Base-by-base conservation (phyloP, 2,888 invertebrate genomes). In the Tillus elongatus region DNA sequence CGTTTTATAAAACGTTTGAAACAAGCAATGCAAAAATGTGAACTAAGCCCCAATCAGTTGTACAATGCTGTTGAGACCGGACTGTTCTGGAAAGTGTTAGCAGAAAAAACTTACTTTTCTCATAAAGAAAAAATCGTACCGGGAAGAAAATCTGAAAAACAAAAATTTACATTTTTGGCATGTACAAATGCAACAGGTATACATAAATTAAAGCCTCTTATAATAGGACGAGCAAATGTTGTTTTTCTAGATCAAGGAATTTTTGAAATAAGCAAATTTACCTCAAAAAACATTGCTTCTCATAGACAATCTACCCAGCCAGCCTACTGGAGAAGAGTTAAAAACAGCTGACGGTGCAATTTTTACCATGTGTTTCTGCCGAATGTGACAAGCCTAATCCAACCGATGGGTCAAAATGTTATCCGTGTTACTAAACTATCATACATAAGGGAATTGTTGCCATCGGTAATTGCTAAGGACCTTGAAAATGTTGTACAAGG, bases 21-120 rank as follows among this genome's bases (percentile, higher is more conserved):
- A 19, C 11, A 24, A 24, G 14, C 12, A 40, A 40, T 4, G 26
- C 33, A 29, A 29, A 40, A 14, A 15, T 30, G 31, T n/a, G 35
- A 32, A 28, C 30, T 39, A 13, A 41, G 11, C 15, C 30, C 34
- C 24, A 9, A 40, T 14, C 45, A 46, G 37, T 15, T 46, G 6
- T 45, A 40, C 24, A 47, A 47, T 36, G 44, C 44, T 11, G 42
- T 44, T 35, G 46, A 49, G 27, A 41, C 44, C 6, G 40, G 41
- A 4, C 36, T 47, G 30, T 43, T 36, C 33, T 47, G 46, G 42
- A 39, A 42, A 39, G 26, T 47, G 6, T 28, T 46, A 14, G 46
- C 46, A 15, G 37, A 36, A 11, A 46, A 44, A 39, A 46, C 42
- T 4, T 41, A 38, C 15, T 42, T 43, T 11, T 12, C 36, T 13